Percentiles rank a stretch among this genome's conserved stretches.
These are phyloP conservation scores for Eudyptes chrysolophus DNA, from an alignment of 2,113 vertebrate genomes.

Conservation along the genomic window DNA sequence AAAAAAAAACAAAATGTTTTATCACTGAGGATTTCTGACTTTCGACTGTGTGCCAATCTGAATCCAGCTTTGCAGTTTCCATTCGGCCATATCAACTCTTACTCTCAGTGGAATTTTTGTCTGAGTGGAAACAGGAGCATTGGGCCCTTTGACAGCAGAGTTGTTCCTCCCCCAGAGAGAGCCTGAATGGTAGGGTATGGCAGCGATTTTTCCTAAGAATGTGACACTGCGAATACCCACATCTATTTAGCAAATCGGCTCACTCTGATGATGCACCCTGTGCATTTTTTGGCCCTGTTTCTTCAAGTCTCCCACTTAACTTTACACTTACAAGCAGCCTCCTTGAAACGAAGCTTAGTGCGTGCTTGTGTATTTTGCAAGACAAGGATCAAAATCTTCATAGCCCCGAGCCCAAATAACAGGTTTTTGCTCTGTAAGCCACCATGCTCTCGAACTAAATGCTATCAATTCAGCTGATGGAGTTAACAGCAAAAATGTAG, in stretches of 20 bases:
- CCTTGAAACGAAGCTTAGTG: not conserved
- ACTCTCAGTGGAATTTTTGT: not conserved
- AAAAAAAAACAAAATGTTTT: not conserved
- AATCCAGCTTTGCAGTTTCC: not conserved
- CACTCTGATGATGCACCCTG: accelerated
- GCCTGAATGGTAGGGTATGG: accelerated
- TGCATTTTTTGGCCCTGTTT: not conserved
- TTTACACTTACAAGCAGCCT: not conserved
- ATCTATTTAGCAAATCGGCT: not conserved
- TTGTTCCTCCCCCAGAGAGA: not conserved
- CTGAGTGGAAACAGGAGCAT: not conserved
- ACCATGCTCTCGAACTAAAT: not conserved
- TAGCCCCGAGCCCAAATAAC: not conserved
- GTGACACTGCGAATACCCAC: not conserved
- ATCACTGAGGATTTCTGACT: not conserved
- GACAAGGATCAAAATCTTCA: not conserved
- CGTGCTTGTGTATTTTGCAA: not conserved
- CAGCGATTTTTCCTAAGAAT: not conserved
- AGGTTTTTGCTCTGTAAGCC: not conserved
- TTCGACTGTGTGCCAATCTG: not conserved
- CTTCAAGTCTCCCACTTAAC: not conserved
- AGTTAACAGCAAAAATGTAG: conserved; percentile 65
- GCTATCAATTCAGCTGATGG: conserved; percentile 18
- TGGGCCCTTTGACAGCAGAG: not conserved
- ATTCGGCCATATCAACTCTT: not conserved